Base-by-base conservation (phyloP, 2,888 invertebrate species). In the Pachymerium ferrugineum region DNA sequence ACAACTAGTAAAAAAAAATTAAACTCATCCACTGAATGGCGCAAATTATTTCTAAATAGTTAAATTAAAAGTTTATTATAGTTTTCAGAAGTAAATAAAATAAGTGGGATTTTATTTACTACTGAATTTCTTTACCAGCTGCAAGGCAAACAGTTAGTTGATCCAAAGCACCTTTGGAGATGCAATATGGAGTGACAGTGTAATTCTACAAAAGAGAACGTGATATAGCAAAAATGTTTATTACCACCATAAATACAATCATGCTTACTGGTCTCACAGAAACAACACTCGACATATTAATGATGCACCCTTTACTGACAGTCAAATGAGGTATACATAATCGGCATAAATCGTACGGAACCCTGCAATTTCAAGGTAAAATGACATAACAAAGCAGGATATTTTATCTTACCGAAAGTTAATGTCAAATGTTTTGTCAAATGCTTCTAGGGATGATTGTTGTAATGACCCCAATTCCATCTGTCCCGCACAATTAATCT, bases 161-260 rank as follows among this genome's bases (percentile, higher is more conserved):
- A 12, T 72, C 72, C 5, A 72, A 19, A 72, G 72, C 72, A 28
- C 47, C 72, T 72, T 72, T 72, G 6, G 72, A 72, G n/a, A 72
- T 31, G 25, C 47, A 42, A n/a, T 72, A 72, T 1, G 47, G 28
- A 6, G 72, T 54, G 12, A 29, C 72, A 3, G 28, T 16, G 14
- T 1, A n/a, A 72, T 72, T 54, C 72, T 72, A 31, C 16, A 33
- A n/a, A n/a, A n/a, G n/a, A n/a, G n/a, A n/a, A n/a, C n/a, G n/a
- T n/a, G n/a, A n/a, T n/a, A n/a, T n/a, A 31, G 31, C 33, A 71
- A 33, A 70, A 33, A 28, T 29, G 16, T 8, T 38, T 8, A 5
- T 62, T 2, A 25, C n/a, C 10, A 25, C 16, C 1, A 62, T 16
- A 62, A 19, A n/a, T 19, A 16, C 8, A 22, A 19, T 22, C 29